Conservation (phyloP, 2,888 invertebrate species). For the Hyposoter dolosus region DNA sequence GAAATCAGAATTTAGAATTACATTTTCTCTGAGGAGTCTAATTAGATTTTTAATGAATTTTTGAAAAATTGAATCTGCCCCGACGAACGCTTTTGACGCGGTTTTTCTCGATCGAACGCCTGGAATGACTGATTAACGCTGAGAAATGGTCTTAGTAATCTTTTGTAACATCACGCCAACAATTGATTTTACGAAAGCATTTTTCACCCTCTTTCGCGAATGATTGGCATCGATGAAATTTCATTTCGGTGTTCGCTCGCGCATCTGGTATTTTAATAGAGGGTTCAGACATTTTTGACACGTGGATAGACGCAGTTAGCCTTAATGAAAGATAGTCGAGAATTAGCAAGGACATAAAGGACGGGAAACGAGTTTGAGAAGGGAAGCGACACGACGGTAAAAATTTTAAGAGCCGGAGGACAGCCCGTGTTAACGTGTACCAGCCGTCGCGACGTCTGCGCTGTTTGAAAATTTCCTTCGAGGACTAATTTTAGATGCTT, state of each 20-base stretch:
- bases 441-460: conserved; percentile 53
- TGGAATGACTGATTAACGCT: neutral
- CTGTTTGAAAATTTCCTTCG: conserved; percentile 52
- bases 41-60: neutral
- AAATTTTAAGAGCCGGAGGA: conserved; percentile 39
- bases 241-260: conserved; percentile 4
- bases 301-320: conserved; percentile 22
- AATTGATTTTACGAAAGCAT: conserved; percentile 6
- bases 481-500: conserved; percentile 57
- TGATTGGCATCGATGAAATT: conserved; percentile 41
- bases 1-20: no score
- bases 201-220: neutral
- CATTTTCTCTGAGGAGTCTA: no score
- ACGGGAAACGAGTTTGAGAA: conserved; percentile 2
- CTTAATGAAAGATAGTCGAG: conserved; percentile 30
- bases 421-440: conserved; percentile 51
- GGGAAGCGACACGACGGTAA: conserved; percentile 24
- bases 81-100: neutral
- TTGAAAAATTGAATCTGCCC: neutral
- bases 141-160: neutral
- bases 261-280: neutral
- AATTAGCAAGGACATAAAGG: conserved; percentile 7
- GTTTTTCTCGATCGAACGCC: neutral
- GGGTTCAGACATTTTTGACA: conserved; percentile 24
- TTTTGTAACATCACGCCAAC: neutral